Conservation (phyloP, 2,113 vertebrate species). For the Tyto alba region DNA sequence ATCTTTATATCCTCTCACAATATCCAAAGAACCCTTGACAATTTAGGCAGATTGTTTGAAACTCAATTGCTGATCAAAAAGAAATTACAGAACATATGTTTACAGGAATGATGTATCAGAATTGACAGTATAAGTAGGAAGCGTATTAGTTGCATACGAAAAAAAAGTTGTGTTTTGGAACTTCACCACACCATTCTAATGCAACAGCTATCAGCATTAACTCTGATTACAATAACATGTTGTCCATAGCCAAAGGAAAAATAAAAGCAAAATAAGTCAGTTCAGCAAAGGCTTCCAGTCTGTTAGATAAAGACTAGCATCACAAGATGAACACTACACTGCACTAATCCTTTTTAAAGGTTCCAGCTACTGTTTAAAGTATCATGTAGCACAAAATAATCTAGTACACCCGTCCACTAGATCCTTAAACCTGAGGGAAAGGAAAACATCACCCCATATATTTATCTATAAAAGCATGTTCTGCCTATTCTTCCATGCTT, state of each 20-base stretch:
- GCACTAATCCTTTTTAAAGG: neutral
- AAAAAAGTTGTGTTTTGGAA: neutral
- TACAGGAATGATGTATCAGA: neutral
- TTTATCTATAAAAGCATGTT: neutral
- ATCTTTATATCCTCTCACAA: neutral
- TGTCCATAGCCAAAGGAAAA: neutral
- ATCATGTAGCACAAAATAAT: neutral
- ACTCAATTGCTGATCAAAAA: slow-evolving; percentile 3
- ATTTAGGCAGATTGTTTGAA: neutral
- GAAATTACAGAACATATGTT: neutral
- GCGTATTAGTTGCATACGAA: neutral
- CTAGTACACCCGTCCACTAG: neutral
- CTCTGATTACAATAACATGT: neutral
- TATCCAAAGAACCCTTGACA: neutral
- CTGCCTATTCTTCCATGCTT: neutral
- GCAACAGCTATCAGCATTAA: neutral
- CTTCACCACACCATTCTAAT: neutral
- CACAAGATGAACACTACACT: neutral
- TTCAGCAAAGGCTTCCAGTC: neutral
- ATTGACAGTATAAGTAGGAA: neutral
- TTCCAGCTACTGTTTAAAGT: neutral
- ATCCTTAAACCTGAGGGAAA: neutral
- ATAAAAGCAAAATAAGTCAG: neutral
- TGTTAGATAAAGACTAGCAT: neutral
- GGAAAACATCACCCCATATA: neutral